Evolutionary conservation across 2,888 invertebrate species (phyloP), one percentile per base, ranked within the genome.

Genomic region (Gonocerus acuteangulatus): DNA sequence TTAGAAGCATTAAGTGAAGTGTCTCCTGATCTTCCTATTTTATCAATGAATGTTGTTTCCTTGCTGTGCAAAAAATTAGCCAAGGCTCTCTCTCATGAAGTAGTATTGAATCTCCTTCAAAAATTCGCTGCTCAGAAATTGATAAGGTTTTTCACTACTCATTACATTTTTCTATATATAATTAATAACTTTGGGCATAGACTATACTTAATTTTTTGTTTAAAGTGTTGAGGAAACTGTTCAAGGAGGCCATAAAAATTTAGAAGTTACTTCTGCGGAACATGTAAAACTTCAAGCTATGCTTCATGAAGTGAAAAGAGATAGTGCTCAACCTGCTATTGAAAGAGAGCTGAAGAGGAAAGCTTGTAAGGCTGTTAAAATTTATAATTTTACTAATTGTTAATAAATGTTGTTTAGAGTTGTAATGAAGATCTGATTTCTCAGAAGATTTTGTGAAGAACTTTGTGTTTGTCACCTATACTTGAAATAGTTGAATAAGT

Each of bases 91-190:
- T 77, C 80, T 2, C 80, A 83, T 66, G 76, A 80, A 49, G 78
- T 82, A 67, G 79, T 90, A 7, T 83, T 84, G 68, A 86, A 86
- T 72, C 78, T 89, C 49, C 73, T 90, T 2, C 83, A 86, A 68
- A 89, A 89, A 73, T 82, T 90, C 72, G 82, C 87, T 1, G 81
- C 83, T n/a, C 89, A 89, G 72, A 83, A 84, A 71, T 73, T 86
- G 56, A 82, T 87, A 63, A 80, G 78, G 79, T 79, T 9, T 39
- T 39, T 9, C n/a, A 9, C n/a, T 39, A 39, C n/a, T 39, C n/a
- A 4, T 39, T 39, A n/a, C n/a, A 9, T 3, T 3, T 39, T n/a
- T 39, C 4, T 9, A 3, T 11, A 4, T 13, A n/a, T n/a, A 39
- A 39, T 9, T 15, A 13, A 39, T 39, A 6, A 11, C n/a, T 9